Evolutionary conservation across 2,113 vertebrate species (phyloP), one percentile per base, ranked within the genome.

Genomic region (Deroptyus accipitrinus): DNA sequence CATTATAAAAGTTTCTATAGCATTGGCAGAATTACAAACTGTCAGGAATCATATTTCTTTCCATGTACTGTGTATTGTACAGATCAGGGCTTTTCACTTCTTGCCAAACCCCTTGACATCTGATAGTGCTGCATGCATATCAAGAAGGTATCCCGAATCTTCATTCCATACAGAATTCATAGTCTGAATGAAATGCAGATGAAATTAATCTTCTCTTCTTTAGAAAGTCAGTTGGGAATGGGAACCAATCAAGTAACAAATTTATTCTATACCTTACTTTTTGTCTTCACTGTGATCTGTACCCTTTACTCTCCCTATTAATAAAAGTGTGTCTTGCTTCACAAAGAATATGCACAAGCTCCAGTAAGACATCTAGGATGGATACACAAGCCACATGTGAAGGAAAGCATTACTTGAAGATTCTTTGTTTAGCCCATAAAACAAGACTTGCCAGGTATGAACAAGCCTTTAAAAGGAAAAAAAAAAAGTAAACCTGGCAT

Each of bases 1-100:
- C 55, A 46, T 94, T 88, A 48, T 92, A 92, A 93, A 94, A 83
- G 72, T 68, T 83, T 86, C 79, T 86, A 28, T 74, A 64, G 33
- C 52, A 35, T 28, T 86, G 88, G 75, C 75, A 90, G 88, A 81
- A 90, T 90, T 93, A 67, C 64, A 86, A 67, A 83, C 76, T 90
- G 85, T 90, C 88, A 77, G 55, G 42, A 88, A 77, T 75, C 16
- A 16, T 83, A 66, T 23, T 86, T 94, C 95, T 85, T 57, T 66
- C 35, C 44, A 37, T 14, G 5, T 77, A 69, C 42, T 77, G 11
- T 92, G 39, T 81, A 44, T 93, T 91, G 93, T 90, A 70, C 54
- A 54, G 67, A 83, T 83, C 44, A 51, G 35, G 24, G 35, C 16
- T 82, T 83, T 86, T 63, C 18, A 42, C 62, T 82, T 91, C 62